phyloP scores from a whole-genome alignment of 2,888 invertebrate genomes.

The Agonum fuliginosum region DNA sequence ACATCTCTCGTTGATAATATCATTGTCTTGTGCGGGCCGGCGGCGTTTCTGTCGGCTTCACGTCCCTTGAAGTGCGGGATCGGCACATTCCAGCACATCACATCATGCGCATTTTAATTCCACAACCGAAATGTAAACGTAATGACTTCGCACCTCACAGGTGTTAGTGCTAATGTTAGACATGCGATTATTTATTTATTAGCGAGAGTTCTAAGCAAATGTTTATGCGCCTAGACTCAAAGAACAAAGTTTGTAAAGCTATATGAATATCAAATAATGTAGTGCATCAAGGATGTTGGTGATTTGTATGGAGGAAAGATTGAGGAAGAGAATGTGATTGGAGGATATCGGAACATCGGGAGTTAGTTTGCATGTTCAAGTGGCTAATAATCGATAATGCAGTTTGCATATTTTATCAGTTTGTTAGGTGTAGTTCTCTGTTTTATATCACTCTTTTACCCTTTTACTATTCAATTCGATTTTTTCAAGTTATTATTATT shows the following conservation, averaged over 20 bases:
- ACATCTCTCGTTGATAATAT: too few relatives aligned
- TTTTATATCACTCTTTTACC: too few relatives aligned
- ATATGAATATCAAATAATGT: conserved; percentile 11
- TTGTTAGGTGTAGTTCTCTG: too few relatives aligned
- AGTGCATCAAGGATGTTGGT: conserved; percentile 5
- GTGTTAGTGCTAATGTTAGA: not conserved
- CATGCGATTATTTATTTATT: conserved; percentile 41
- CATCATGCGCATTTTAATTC: conserved; percentile 5
- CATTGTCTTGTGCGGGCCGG: too few relatives aligned
- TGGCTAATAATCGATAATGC: too few relatives aligned
- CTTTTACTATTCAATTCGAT: too few relatives aligned
- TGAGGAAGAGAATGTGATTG: too few relatives aligned
- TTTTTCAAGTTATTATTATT: too few relatives aligned
- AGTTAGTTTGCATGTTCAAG: too few relatives aligned
- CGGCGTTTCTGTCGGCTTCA: conserved; percentile 23
- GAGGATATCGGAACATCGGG: too few relatives aligned
- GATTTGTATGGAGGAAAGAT: conserved; percentile 36
- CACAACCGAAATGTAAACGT: not conserved
- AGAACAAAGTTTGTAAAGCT: not conserved
- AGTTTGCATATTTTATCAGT: too few relatives aligned
- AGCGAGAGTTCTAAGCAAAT: conserved; percentile 15
- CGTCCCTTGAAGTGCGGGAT: conserved; percentile 18
- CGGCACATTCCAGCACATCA: not conserved
- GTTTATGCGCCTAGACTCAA: not conserved
- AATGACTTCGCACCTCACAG: conserved; percentile 22